Percentiles rank a stretch among this genome's conserved stretches.
These are phyloP conservation scores for Laspeyria flexula DNA, from an alignment of 2,888 invertebrate species.

Conservation along the genomic window DNA sequence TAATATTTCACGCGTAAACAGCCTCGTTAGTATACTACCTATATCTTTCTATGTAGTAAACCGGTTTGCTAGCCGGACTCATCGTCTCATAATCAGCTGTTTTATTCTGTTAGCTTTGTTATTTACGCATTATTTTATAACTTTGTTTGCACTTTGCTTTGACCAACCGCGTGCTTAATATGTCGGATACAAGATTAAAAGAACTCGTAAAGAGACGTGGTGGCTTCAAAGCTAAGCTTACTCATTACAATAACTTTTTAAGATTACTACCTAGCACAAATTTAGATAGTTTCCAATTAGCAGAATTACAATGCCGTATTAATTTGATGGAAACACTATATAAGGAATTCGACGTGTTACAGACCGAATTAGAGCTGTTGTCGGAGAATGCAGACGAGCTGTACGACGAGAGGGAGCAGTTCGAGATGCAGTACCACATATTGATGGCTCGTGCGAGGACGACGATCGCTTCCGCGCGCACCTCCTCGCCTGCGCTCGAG, in stretches of 20 bases:
- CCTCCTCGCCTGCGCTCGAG: too few species aligned
- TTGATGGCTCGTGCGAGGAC: too few species aligned
- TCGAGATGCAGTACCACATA: too few species aligned
- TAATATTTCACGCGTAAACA: too few species aligned
- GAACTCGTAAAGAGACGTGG: not conserved
- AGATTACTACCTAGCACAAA: not conserved
- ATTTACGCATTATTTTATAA: too few species aligned
- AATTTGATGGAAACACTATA: not conserved
- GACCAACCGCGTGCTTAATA: not conserved
- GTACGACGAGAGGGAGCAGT: not conserved
- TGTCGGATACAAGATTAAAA: not conserved
- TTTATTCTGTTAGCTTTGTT: too few species aligned
- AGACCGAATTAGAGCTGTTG: constrained; percentile 2
- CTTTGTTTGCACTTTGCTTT: not conserved
- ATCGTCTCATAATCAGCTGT: too few species aligned
- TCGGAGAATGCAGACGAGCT: not conserved
- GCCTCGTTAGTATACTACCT: too few species aligned
- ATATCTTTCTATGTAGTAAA: too few species aligned
- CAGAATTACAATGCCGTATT: not conserved
- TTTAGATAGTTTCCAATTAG: not conserved
- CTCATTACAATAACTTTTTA: not conserved
- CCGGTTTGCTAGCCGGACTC: too few species aligned
- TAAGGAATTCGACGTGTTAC: not conserved
- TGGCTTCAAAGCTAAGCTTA: not conserved
- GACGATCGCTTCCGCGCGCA: too few species aligned